Evolutionary conservation across 2,888 invertebrate species (phyloP), one percentile per base, ranked within the genome.

Genomic region (Drosophila neutralis): DNA sequence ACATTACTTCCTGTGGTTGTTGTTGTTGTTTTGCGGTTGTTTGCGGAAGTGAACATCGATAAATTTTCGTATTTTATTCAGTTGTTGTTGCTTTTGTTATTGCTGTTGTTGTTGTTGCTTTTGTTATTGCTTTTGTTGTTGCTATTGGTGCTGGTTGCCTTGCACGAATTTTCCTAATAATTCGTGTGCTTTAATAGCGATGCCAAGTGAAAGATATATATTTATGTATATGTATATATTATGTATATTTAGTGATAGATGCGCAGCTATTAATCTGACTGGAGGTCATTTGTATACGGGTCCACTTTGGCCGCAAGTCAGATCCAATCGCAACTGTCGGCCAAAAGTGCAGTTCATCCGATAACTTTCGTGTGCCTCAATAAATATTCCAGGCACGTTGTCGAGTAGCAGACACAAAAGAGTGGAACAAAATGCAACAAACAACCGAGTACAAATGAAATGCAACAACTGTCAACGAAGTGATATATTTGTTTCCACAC

Each of bases 21-120:
- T 72, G 60, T 45, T 76, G 48, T 62, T 77, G 70, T 36, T 29
- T 58, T 61, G 77, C 60, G 77, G 80, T 74, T 76, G 65, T 70
- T 82, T 82, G 72, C 87, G 86, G 86, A 89, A 85, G 88, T 82
- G 71, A 63, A 73, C 78, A 70, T 78, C 85, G 75, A 86, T 86
- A 89, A 87, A 89, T 85, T 77, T 73, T 87, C 86, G 80, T 87
- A 87, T 86, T 89, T 88, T 86, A 87, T 68, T 76, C 70, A 45
- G 15, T 15, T 61, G 56, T 59, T 38, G 8, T 36, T 54, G 4
- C 38, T 36, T 24, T 35, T 24, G 48, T 76, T 65, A 70, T 52
- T 53, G 51, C 53, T 48, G 49, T 57, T 61, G 38, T 8, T 38
- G 4, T 52, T 60, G 33, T 33, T 27, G 52, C 7, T 52, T 21